A percentile compares a stretch with the other conserved stretches of the same genome.
Evolutionary conservation across 1,140 invertebrate genomes (phyloP).

Genomic region (Ctenoplectra terminalis): DNA sequence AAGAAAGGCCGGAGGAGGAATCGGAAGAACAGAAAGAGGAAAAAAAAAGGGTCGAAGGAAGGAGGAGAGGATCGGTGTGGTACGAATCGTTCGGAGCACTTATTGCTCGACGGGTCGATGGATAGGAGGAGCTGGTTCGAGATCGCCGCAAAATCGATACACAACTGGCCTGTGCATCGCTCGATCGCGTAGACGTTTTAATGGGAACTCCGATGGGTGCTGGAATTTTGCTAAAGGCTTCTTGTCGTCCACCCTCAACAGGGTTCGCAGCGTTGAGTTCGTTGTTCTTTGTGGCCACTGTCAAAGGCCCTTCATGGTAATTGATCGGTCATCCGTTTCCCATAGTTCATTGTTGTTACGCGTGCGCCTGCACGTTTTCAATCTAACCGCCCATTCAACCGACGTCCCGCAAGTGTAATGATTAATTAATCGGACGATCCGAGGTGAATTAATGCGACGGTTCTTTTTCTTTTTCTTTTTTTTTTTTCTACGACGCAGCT

Average conservation of each 20-base stretch:
- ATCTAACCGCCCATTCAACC: slow-evolving; percentile 42
- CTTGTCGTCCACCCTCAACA: not conserved
- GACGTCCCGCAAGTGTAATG: slow-evolving; percentile 26
- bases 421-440: slow-evolving; percentile 55
- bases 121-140: slow-evolving; percentile 29
- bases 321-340: slow-evolving; percentile 61
- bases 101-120: slow-evolving; percentile 40
- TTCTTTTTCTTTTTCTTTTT: no score
- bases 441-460: slow-evolving; percentile 31
- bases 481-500: not conserved
- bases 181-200: slow-evolving; percentile 43
- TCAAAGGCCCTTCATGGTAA: slow-evolving; percentile 51
- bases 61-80: not conserved
- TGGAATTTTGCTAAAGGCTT: slow-evolving; percentile 9
- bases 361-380: slow-evolving; percentile 17
- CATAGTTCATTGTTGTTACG: slow-evolving; percentile 48
- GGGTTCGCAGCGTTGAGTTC: not conserved
- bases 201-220: not conserved
- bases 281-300: slow-evolving; percentile 37
- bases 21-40: no score
- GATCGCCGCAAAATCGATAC: slow-evolving; percentile 47
- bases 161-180: not conserved
- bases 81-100: slow-evolving; percentile 5
- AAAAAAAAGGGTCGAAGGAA: not conserved
- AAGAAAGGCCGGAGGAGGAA: not conserved